Conservation (phyloP, 2,797 vertebrate species). For the Sitta carolinensis region DNA sequence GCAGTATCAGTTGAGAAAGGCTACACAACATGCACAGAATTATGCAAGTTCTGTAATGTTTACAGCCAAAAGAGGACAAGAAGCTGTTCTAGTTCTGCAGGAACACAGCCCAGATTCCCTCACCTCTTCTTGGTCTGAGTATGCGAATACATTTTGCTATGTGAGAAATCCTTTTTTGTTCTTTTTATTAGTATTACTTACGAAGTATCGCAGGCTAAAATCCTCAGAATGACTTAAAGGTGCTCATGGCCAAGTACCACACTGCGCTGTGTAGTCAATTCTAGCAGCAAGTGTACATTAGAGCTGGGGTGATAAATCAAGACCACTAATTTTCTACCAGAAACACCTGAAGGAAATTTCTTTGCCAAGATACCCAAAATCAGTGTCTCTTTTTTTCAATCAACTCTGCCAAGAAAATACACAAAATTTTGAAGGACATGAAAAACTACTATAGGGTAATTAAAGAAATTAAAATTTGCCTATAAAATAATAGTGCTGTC, state of each 20-base stretch:
- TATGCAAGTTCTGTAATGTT: neutral
- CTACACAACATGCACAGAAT: neutral
- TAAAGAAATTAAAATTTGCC: neutral
- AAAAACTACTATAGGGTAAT: neutral
- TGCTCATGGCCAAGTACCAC: neutral
- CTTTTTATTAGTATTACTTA: neutral
- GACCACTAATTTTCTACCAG: neutral
- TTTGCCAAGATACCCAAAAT: neutral
- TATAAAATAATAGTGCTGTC: neutral
- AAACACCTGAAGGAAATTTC: neutral
- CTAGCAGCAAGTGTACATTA: neutral
- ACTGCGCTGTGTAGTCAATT: neutral
- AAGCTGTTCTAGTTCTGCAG: neutral
- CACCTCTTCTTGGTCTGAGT: neutral
- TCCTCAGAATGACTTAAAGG: neutral
- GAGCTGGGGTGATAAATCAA: neutral
- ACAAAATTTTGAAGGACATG: neutral
- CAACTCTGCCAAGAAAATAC: neutral
- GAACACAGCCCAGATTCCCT: neutral
- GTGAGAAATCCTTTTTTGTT: neutral
- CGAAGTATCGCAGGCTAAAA: neutral
- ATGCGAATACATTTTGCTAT: neutral
- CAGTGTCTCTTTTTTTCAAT: neutral
- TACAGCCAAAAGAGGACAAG: neutral
- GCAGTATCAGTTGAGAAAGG: slow-evolving; percentile 22